Conservation (phyloP, 2,888 invertebrate species). For the Hydraecia micacea region DNA sequence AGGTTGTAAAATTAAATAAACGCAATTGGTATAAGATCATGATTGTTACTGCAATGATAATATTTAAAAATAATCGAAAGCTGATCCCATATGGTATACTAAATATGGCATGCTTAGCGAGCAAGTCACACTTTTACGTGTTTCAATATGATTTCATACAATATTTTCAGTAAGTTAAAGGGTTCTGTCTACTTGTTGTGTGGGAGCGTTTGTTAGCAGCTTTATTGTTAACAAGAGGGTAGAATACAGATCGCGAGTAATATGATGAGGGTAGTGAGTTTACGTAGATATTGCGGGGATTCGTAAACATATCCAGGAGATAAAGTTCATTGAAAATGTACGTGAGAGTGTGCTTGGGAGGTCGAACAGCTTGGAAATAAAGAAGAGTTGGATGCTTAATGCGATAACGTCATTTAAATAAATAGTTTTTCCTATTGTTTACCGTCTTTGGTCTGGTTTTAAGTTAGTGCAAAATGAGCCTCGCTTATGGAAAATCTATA, state of each 20-base stretch:
- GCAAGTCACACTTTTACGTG: constrained; percentile 1
- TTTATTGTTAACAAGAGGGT: constrained; percentile 38
- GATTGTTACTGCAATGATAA: neutral
- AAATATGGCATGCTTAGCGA: constrained; percentile 8
- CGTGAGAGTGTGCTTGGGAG: neutral
- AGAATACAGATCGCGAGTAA: constrained; percentile 40
- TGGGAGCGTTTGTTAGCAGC: constrained; percentile 40
- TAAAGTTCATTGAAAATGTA: constrained; percentile 24
- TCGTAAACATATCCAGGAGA: neutral
- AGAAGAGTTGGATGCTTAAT: neutral
- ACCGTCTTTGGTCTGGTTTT: neutral
- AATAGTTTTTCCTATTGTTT: no score
- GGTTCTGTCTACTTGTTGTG: constrained; percentile 34
- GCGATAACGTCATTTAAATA: neutral
- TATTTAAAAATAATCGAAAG: constrained; percentile 2
- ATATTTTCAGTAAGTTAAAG: constrained; percentile 55
- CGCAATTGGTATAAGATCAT: neutral
- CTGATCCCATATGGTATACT: neutral
- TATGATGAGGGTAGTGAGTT: constrained; percentile 44
- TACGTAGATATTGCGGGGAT: constrained; percentile 7
- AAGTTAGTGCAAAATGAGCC: neutral
- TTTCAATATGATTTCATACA: constrained; percentile 40
- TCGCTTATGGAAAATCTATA: no score
- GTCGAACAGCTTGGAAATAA: neutral
- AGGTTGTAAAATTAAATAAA: neutral